Base-by-base conservation (phyloP, 2,888 invertebrate genomes). In the Teleogryllus oceanicus region DNA sequence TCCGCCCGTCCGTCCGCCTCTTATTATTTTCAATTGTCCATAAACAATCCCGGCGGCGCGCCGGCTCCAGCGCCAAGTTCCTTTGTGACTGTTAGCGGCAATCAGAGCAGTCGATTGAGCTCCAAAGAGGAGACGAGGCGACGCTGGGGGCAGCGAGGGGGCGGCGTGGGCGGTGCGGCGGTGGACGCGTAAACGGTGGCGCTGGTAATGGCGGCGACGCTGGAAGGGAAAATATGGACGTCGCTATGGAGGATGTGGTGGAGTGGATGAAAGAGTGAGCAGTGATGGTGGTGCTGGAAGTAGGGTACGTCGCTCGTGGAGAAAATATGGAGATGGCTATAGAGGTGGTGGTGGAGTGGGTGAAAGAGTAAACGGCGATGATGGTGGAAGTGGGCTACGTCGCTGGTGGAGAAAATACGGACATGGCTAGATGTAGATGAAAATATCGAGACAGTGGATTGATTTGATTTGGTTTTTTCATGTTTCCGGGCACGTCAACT, bases 41-140 rank as follows among this genome's bases (percentile, higher is more conserved):
- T 62, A 62, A 62, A 62, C 62, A 62, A 62, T 62, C 62, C 62
- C 16, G 62, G 62, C 16, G n/a, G n/a, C 62, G 62, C 62, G 13
- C 62, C 62, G 62, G 16, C 8, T 16, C 62, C 13, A n/a, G 62
- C 62, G n/a, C 62, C 13, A 5, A n/a, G 62, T 62, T 62, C 62
- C n/a, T 62, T 62, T 62, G 62, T 62, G 62, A 62, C 62, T 62
- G 62, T 62, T 62, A 62, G 62, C 62, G 62, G 62, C 62, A 62
- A 62, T 62, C 62, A 62, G 62, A n/a, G 62, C n/a, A 62, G 62
- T 18, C n/a, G 62, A 62, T 62, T 62, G 62, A 62, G 62, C 62
- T 62, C 62, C 37, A 37, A 8, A 37, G 37, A n/a, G 62, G 62
- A 62, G 62, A 62, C n/a, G 62, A 37, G 37, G 37, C 37, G 62